These are phyloP conservation scores for Recurvirostra avosetta DNA, from an alignment of 2,113 vertebrate genomes.

Conservation along the genomic window DNA sequence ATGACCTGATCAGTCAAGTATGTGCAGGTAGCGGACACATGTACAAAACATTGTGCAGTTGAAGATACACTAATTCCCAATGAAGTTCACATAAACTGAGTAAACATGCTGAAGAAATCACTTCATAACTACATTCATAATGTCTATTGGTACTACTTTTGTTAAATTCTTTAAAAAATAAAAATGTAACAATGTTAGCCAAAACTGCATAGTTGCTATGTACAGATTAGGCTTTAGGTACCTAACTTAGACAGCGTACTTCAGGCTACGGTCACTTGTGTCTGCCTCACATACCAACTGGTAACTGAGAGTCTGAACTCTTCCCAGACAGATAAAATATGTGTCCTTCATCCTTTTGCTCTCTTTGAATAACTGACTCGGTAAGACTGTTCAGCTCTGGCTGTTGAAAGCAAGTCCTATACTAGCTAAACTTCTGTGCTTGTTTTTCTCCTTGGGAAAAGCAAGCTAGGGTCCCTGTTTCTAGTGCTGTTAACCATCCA, in stretches of 20 bases:
- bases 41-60: not conserved
- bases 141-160: not conserved
- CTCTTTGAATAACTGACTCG: not conserved
- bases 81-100: not conserved
- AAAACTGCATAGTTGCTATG: not conserved
- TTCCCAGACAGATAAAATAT: not conserved
- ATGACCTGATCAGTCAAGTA: not conserved
- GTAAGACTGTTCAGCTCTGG: not conserved
- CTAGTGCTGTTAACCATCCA: not conserved
- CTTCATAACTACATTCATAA: not conserved
- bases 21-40: not conserved
- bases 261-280: not conserved
- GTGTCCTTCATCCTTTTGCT: not conserved
- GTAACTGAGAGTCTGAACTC: not conserved
- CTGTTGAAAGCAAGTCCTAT: not conserved
- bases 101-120: not conserved
- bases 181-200: not conserved
- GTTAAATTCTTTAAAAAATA: not conserved
- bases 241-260: not conserved
- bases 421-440: not conserved
- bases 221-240: not conserved
- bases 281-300: not conserved
- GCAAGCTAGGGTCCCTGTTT: not conserved
- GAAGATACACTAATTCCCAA: not conserved
- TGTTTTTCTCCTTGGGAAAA: not conserved